Evolutionary conservation across 2,113 vertebrate genomes (phyloP).

Genomic region (Caranx melampygus): DNA sequence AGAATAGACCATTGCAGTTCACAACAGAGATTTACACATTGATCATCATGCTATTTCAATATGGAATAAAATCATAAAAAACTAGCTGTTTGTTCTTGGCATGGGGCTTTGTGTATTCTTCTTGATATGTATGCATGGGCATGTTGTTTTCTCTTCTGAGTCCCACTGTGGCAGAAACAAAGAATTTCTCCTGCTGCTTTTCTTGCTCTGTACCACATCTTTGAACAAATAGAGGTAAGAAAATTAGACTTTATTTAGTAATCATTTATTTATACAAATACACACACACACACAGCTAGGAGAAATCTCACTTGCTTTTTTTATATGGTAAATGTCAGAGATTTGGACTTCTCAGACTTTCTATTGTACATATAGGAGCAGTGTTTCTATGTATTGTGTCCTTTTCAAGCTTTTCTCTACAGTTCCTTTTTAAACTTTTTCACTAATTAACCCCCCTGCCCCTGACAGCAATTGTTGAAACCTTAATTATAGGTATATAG

Average conservation of each 20-base stretch:
- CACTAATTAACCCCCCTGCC: background rate
- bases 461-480: background rate
- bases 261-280: conserved; percentile 45
- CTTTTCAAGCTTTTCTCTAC: too few species aligned
- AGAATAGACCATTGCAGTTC: conserved; percentile 6
- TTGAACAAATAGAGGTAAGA: conserved; percentile 48
- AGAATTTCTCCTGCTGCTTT: conserved; percentile 63
- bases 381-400: too few species aligned
- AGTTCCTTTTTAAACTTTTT: too few species aligned
- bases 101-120: conserved; percentile 34
- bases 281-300: background rate
- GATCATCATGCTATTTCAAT: conserved; percentile 22
- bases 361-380: conserved; percentile 1
- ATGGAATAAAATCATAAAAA: conserved; percentile 34
- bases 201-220: conserved; percentile 23
- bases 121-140: conserved; percentile 27
- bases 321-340: background rate
- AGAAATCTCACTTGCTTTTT: background rate
- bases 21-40: conserved; percentile 24
- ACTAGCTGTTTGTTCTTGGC: conserved; percentile 47
- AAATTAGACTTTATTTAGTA: conserved; percentile 45
- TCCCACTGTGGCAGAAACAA: conserved; percentile 64
- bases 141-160: conserved; percentile 48
- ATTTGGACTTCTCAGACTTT: background rate
- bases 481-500: too few species aligned